These are phyloP conservation scores for Ochropleura leucogaster DNA, from an alignment of 2,888 invertebrate genomes.

Conservation along the genomic window DNA sequence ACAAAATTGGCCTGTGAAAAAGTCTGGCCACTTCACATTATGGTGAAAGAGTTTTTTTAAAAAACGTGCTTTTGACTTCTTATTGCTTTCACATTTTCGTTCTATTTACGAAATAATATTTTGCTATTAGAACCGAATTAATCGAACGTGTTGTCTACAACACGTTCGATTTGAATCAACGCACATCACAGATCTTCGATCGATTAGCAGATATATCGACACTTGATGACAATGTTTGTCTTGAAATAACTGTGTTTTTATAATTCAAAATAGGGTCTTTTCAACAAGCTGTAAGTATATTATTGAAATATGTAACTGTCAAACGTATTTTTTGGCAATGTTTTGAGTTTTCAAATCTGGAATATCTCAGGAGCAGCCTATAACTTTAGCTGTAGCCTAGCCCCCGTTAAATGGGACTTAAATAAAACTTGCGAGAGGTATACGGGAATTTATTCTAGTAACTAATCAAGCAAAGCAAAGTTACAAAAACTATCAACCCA, in stretches of 20 bases:
- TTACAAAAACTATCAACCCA: neutral
- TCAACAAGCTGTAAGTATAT: neutral
- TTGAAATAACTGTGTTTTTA: neutral
- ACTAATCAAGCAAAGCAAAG: neutral
- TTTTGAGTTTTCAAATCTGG: neutral
- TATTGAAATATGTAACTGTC: neutral
- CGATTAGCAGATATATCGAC: conserved; percentile 6
- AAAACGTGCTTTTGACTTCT: neutral
- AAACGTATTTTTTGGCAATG: neutral
- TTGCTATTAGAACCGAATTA: no score
- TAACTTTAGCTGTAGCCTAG: no score
- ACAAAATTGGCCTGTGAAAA: conserved; percentile 16
- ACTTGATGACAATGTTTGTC: neutral
- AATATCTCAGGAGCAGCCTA: neutral
- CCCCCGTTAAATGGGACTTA: no score
- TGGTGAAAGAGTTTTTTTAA: neutral
- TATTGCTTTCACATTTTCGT: neutral
- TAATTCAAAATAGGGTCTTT: neutral
- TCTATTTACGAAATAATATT: neutral
- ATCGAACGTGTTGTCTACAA: no score
- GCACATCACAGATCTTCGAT: conserved; percentile 1
- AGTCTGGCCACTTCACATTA: neutral
- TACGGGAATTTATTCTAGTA: neutral
- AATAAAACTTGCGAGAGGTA: no score
- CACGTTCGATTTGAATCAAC: conserved; percentile 1